Evolutionary conservation across 2,113 vertebrate species (phyloP).

Genomic region (Limnothrissa miodon): DNA sequence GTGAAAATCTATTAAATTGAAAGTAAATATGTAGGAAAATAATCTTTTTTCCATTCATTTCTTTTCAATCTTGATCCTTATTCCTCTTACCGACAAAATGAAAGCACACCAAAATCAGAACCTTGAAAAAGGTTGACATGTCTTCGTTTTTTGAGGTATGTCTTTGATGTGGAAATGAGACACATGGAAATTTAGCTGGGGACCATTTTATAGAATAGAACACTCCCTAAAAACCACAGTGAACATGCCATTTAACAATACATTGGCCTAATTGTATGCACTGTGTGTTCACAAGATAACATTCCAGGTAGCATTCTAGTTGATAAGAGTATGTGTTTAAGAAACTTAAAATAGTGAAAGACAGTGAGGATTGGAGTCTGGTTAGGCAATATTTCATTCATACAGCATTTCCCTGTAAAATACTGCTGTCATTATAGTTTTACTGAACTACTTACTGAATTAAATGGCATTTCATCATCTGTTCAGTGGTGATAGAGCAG

Average conservation of each 20-base stretch:
- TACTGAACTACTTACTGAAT: too few species aligned
- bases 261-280: neutral
- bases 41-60: too few species aligned
- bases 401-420: neutral
- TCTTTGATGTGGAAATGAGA: neutral
- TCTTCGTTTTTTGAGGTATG: neutral
- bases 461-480: too few species aligned
- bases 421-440: neutral
- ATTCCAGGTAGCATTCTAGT: neutral
- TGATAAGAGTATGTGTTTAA: neutral
- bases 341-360: neutral
- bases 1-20: neutral
- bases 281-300: neutral
- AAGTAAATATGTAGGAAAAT: neutral
- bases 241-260: neutral
- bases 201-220: neutral
- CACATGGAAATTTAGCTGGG: neutral
- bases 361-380: neutral
- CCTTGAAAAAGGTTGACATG: neutral
- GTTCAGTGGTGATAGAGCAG: too few species aligned
- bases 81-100: neutral
- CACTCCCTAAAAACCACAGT: neutral
- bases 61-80: too few species aligned
- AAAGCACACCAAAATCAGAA: neutral
- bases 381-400: neutral